Evolutionary conservation across 2,888 invertebrate genomes (phyloP).

Genomic region (Rhagophthalmus giganteus): DNA sequence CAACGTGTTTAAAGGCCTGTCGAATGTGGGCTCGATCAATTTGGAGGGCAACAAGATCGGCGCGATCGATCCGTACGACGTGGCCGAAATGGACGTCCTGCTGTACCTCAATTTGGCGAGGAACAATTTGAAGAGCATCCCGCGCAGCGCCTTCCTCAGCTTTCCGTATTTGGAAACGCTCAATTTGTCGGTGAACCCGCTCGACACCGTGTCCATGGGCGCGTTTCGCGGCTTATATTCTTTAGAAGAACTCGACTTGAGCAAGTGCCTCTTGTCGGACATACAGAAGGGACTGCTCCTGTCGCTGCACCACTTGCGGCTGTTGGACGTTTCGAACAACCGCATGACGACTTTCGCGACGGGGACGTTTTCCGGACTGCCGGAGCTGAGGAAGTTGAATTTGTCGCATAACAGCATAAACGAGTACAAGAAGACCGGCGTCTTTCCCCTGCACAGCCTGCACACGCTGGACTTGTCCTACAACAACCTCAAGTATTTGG

Average conservation of each 20-base stretch:
- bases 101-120: slow-evolving; percentile 41
- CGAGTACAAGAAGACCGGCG: slow-evolving; percentile 43
- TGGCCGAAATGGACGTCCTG: slow-evolving; percentile 42
- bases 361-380: slow-evolving; percentile 46
- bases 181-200: slow-evolving; percentile 44
- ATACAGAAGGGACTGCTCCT: slow-evolving; percentile 41
- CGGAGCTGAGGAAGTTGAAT: slow-evolving; percentile 47
- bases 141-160: slow-evolving; percentile 34
- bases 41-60: slow-evolving; percentile 44
- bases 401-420: slow-evolving; percentile 42
- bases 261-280: slow-evolving; percentile 41
- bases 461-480: slow-evolving; percentile 49
- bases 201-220: slow-evolving; percentile 38
- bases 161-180: slow-evolving; percentile 40
- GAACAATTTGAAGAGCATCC: slow-evolving; percentile 41
- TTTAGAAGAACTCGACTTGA: slow-evolving; percentile 46
- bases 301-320: slow-evolving; percentile 40
- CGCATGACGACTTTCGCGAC: slow-evolving; percentile 43
- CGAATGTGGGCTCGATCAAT: slow-evolving; percentile 40
- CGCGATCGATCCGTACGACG: slow-evolving; percentile 40
- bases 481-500: slow-evolving; percentile 47
- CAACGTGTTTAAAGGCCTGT: slow-evolving; percentile 33
- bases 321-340: slow-evolving; percentile 46
- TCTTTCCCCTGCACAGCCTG: slow-evolving; percentile 46
- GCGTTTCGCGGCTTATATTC: slow-evolving; percentile 43